Evolutionary conservation across 2,797 vertebrate species (phyloP), one percentile per base, ranked within the genome.

Genomic region (Siniperca obscura): DNA sequence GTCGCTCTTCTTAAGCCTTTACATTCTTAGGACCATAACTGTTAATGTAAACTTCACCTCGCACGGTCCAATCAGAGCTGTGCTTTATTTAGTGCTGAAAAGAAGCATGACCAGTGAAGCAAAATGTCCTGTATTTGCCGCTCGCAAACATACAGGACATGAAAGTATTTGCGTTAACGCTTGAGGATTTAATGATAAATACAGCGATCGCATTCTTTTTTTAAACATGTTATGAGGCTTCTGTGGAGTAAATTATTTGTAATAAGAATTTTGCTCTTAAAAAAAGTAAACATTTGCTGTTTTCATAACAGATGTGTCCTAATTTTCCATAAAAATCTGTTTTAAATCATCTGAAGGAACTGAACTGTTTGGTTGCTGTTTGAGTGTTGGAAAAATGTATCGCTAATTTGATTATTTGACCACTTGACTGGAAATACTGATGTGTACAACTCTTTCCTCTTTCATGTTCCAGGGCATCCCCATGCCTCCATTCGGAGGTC

Each of bases 401-500:
- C 13, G 1, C 14, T 36, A 34, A 34, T 83, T 12, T 64, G 1
- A 70, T 53, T 36, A 3, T 56, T 61, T 52, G 13, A 59, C 2
- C 2, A 27, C 14, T 55, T 62, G 21, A 59, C 13, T 75, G n/a
- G 42, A 75, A 77, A 50, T 2, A 57, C 1, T 42, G 66, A 72
- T 46, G 64, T 81, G 22, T 59, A 12, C 17, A 65, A 9, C 3
- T 14, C 44, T 70, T 12, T 87, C 2, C 22, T 70, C 60, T 64
- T 72, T 69, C 16, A 2, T 73, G 11, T 88, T 91, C 1, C 95
- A 99, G 98, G 98, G 98, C 95, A 99, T 99, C 91, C 98, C 98
- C 65, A 98, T 99, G 98, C 97, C 98, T 93, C 96, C 98, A 4
- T 99, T 99, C 44, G 97, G 98, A 62, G 98, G 98, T 84, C 96